Conservation (phyloP, 2,113 vertebrate genomes). For the Eptesicus fuscus region DNA sequence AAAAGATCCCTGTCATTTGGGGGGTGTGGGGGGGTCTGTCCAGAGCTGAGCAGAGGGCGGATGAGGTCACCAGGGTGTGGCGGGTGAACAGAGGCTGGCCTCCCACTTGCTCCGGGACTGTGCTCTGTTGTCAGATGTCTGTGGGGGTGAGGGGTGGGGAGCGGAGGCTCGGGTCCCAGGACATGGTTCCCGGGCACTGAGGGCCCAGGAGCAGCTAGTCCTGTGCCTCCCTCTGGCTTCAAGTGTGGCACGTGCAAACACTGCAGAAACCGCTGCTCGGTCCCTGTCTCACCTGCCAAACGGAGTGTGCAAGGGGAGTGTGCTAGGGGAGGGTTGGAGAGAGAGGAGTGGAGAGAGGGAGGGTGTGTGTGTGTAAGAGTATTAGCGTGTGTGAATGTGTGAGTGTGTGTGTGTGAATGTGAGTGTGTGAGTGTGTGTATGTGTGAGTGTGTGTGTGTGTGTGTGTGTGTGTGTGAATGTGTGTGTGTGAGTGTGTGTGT, state of each 20-base stretch:
- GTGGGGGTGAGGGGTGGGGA: not conserved
- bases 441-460: too few relatives aligned
- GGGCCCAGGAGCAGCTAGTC: not conserved
- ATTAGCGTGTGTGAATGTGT: not conserved
- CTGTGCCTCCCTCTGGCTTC: not conserved
- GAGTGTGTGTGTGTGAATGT: not conserved
- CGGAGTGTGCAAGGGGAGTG: not conserved
- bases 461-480: not conserved
- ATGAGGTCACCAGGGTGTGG: fast-evolving
- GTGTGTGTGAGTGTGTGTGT: too few relatives aligned
- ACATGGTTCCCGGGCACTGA: not conserved
- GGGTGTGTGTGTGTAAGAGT: too few relatives aligned
- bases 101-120: not conserved
- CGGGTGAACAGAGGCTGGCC: not conserved
- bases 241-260: not conserved
- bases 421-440: not conserved
- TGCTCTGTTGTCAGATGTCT: not conserved
- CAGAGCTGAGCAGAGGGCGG: not conserved
- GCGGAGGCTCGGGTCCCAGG: not conserved
- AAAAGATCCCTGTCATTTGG: not conserved
- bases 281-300: not conserved
- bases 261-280: not conserved
- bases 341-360: not conserved
- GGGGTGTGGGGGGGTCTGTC: not conserved
- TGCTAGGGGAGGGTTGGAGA: not conserved